A percentile compares a stretch with the other conserved stretches of the same genome.
phyloP scores from a whole-genome alignment of 2,113 vertebrate genomes.

The Campylorhamphus procurvoides region DNA sequence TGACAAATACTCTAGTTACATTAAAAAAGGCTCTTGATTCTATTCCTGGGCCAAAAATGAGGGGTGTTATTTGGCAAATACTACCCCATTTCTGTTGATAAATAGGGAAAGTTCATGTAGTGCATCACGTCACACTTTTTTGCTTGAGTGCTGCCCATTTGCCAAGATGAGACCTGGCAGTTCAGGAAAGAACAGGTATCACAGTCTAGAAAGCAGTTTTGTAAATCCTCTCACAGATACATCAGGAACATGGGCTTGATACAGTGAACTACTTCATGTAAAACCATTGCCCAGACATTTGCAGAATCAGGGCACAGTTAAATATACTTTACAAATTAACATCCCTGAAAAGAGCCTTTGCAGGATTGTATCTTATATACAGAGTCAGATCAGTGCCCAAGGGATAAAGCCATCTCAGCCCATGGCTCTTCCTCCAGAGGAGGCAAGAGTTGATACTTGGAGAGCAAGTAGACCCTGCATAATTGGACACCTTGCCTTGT shows the following conservation, averaged over 20 bases:
- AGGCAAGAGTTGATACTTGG: background rate
- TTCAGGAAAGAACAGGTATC: background rate
- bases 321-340: background rate
- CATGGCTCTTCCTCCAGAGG: background rate
- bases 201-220: background rate
- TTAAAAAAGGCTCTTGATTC: background rate
- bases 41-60: background rate
- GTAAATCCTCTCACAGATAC: background rate
- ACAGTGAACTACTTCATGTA: background rate
- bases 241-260: background rate
- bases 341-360: background rate
- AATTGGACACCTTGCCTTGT: background rate
- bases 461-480: background rate
- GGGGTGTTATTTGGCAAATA: background rate
- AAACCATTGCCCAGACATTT: background rate
- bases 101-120: background rate
- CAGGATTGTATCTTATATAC: background rate
- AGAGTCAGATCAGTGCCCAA: background rate
- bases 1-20: background rate
- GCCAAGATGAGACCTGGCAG: background rate
- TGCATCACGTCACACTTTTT: accelerated
- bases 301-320: background rate
- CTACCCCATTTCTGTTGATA: background rate
- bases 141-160: background rate
- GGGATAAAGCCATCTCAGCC: background rate